Base-by-base conservation (phyloP, 2,888 invertebrate species). In the Gisinianus flammeolus region DNA sequence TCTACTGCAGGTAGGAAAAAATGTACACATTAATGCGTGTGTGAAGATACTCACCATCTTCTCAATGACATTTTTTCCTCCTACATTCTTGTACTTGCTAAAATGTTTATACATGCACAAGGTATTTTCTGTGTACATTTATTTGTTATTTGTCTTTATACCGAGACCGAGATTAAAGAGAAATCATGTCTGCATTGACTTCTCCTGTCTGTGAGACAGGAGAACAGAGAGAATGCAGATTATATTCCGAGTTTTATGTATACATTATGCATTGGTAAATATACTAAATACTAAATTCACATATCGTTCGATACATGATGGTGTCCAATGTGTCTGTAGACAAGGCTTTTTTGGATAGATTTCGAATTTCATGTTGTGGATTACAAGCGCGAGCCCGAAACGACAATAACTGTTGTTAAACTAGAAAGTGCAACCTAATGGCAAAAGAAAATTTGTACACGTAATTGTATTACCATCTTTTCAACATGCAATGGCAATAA, bases 11-110 rank as follows among this genome's bases (percentile, higher is more conserved):
- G 22, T 22, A 58, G 26, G 58, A 58, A 58, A 58, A 44, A 44
- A 62, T 26, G 10, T 62, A 62, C 16, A 62, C 24, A 62, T 62
- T 62, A 26, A 62, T 62, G 62, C 62, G 62, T 62, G 28, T 26
- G 26, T 58, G 8, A 22, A 8, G 12, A 26, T 26, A 54, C 62
- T 24, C 16, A 22, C 5, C 62, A 62, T 26, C 28, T 62, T 62
- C 26, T 62, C 26, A 22, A 62, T 26, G 62, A 62, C 62, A 62
- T 62, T 62, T 62, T 62, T 28, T 62, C 6, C 12, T 26, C 26
- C 28, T 24, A 54, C 12, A 28, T 62, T 26, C 4, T 62, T 24
- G 26, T 62, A 26, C 26, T 24, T 12, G 16, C 62, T 26, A 62
- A 56, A 12, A 58, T 24, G 16, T 8, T 2, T 58, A n/a, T 24